Conservation (phyloP, 2,797 vertebrate species). For the Petrocephalus schoutedeni region DNA sequence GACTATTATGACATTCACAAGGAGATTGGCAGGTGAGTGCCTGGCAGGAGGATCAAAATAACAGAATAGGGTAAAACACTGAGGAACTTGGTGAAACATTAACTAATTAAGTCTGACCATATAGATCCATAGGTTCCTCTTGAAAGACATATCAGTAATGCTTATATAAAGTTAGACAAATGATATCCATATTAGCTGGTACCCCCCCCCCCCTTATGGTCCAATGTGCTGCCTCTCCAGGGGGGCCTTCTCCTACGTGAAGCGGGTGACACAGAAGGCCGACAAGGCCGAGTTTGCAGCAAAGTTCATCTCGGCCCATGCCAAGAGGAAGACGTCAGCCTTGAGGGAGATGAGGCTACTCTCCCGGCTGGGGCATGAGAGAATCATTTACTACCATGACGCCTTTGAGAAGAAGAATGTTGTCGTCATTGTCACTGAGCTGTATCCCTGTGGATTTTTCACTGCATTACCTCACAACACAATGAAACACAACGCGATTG, state of each 20-base stretch:
- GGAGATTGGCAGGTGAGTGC: constrained; percentile 81
- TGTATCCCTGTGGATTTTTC: constrained; percentile 72
- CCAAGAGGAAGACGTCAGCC: constrained; percentile 76
- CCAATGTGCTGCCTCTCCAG: constrained; percentile 54
- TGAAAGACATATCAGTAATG: neutral
- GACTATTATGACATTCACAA: constrained; percentile 90
- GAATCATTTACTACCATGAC: constrained; percentile 85
- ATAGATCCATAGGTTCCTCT: neutral
- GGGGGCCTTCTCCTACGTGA: constrained; percentile 90
- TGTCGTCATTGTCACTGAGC: constrained; percentile 82
- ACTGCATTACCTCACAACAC: neutral
- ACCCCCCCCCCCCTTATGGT: constrained; percentile 1
- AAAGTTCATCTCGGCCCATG: constrained; percentile 87
- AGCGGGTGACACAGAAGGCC: constrained; percentile 80
- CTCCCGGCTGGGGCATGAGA: constrained; percentile 83
- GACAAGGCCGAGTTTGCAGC: constrained; percentile 80
- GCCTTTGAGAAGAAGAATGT: constrained; percentile 92
- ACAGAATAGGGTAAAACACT: constrained; percentile 31
- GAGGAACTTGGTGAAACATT: neutral
- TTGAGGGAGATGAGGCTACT: constrained; percentile 81
- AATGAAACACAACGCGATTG: neutral
- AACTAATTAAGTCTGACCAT: neutral
- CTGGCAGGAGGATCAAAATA: neutral
- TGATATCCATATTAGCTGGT: constrained; percentile 12
- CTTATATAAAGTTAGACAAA: neutral